Conservation (phyloP, 2,113 vertebrate species). For the Nanger granti region DNA sequence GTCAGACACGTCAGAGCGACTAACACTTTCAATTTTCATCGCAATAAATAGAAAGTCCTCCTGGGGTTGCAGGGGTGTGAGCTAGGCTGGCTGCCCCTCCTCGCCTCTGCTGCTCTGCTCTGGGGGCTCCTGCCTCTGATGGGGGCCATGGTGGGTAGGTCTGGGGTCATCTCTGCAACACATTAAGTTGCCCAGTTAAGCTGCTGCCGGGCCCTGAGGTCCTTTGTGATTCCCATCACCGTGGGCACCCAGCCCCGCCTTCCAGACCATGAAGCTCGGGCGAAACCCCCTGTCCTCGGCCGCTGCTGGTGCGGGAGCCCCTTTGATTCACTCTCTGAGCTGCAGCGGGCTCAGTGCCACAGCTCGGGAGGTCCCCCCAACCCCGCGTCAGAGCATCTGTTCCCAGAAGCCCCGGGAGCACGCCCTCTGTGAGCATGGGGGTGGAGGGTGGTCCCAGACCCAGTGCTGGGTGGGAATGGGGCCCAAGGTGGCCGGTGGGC, state of each 20-base stretch:
- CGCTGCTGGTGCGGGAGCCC: neutral
- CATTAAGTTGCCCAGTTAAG: neutral
- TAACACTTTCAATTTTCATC: neutral
- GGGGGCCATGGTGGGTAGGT: accelerated
- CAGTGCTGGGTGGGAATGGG: accelerated
- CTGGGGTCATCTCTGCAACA: neutral
- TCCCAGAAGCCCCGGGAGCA: neutral
- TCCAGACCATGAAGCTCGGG: neutral
- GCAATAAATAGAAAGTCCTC: too few species aligned
- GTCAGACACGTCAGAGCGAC: accelerated
- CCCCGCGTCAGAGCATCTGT: accelerated
- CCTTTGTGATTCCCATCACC: neutral
- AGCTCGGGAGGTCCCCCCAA: accelerated
- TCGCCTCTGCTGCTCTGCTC: neutral
- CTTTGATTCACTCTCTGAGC: neutral
- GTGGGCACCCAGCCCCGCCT: neutral
- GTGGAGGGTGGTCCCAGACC: neutral
- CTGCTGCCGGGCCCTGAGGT: neutral
- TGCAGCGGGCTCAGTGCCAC: neutral
- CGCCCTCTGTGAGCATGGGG: accelerated
- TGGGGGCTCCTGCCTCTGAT: neutral
- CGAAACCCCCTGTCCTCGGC: neutral
- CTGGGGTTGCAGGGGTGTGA: neutral
- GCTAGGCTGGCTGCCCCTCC: neutral
- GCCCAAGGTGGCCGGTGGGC: accelerated